Percentiles rank a stretch among this genome's conserved stretches.
Conservation (phyloP, 2,797 vertebrate genomes). For the Lepidocolaptes lacrymiger region DNA sequence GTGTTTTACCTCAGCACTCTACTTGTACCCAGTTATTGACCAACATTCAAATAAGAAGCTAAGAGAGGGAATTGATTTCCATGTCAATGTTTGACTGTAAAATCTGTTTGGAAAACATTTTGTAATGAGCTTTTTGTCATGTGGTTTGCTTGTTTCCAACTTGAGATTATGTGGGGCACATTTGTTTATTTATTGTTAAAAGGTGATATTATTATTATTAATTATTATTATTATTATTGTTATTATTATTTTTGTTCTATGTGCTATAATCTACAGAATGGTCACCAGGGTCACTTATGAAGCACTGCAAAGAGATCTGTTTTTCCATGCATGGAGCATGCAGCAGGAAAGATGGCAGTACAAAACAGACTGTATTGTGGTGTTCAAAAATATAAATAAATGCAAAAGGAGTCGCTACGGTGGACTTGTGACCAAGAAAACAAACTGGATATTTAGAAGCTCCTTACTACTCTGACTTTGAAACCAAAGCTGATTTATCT, state of each 20-base stretch:
- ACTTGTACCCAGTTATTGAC: constrained; percentile 82
- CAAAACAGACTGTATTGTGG: constrained; percentile 64
- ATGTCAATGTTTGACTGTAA: constrained; percentile 79
- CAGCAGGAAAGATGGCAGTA: constrained; percentile 74
- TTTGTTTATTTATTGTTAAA: constrained; percentile 77
- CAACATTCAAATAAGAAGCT: constrained; percentile 78
- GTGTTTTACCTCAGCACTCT: constrained; percentile 93
- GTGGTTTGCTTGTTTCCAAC: constrained; percentile 84
- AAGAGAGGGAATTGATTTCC: constrained; percentile 76
- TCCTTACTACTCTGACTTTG: constrained; percentile 88
- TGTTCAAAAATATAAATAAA: constrained; percentile 40
- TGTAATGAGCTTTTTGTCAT: constrained; percentile 83
- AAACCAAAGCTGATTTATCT: constrained; percentile 99
- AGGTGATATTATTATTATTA: constrained; percentile 69
- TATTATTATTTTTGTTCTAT: constrained; percentile 69
- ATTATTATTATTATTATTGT: not conserved
- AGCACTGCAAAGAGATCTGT: constrained; percentile 75
- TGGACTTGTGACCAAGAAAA: constrained; percentile 85
- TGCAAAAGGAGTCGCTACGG: constrained; percentile 75
- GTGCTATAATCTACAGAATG: constrained; percentile 81
- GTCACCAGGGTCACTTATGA: constrained; percentile 84
- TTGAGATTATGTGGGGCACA: constrained; percentile 82
- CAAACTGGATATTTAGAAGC: constrained; percentile 84
- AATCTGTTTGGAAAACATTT: constrained; percentile 79
- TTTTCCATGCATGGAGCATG: constrained; percentile 75